These are phyloP conservation scores for Acropternis orthonyx DNA, from an alignment of 2,797 vertebrate genomes.

Conservation along the genomic window DNA sequence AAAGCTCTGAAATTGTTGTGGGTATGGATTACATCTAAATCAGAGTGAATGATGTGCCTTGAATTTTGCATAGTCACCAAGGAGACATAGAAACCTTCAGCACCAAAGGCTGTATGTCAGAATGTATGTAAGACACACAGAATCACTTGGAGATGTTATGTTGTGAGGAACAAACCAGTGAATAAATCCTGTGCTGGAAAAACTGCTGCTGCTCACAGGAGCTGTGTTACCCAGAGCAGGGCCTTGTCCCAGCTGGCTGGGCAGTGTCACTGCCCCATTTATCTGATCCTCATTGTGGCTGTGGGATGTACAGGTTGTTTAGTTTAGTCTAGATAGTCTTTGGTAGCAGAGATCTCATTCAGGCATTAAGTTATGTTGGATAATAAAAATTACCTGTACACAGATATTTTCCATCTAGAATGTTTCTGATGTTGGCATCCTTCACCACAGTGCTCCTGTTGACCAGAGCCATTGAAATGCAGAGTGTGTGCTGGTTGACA, in stretches of 20 bases:
- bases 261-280: background rate
- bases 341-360: background rate
- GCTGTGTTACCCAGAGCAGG: background rate
- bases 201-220: background rate
- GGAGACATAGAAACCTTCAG: background rate
- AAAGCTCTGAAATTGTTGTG: background rate
- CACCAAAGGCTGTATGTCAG: background rate
- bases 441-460: background rate
- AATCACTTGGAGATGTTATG: background rate
- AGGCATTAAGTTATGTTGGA: background rate
- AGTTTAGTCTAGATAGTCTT: background rate
- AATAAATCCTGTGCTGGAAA: background rate
- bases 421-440: background rate
- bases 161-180: background rate
- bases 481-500: background rate
- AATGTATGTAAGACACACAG: background rate
- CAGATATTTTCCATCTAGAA: background rate
- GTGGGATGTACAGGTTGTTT: background rate
- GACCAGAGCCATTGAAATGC: background rate
- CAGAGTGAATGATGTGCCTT: background rate
- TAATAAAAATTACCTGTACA: background rate
- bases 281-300: background rate
- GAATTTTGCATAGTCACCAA: background rate
- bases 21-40: background rate
- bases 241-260: background rate